phyloP scores from a whole-genome alignment of 1,140 invertebrate genomes.

The Stenopsyche tienmushanensis region DNA sequence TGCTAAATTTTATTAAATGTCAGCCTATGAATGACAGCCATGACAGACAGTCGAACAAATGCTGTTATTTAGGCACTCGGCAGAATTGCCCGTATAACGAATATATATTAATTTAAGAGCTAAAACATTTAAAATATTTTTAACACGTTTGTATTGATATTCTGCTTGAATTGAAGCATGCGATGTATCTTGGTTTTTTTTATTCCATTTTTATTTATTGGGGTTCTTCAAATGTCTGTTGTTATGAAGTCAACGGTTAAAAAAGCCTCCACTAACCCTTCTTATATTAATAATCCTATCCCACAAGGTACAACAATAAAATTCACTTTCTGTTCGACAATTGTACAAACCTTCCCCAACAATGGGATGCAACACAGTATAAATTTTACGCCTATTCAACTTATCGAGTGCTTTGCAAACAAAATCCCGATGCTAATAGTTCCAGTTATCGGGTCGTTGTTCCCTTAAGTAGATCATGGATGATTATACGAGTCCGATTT shows the following conservation, averaged over 20 bases:
- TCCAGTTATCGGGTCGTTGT: too few species aligned
- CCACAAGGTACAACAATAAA: constrained; percentile 28
- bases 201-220: constrained; percentile 37
- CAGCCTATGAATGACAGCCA: too few species aligned
- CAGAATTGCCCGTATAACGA: too few species aligned
- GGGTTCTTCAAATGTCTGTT: constrained; percentile 32
- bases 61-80: too few species aligned
- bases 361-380: constrained; percentile 36
- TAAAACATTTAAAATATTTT: not conserved
- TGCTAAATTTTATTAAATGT: too few species aligned
- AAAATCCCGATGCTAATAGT: not conserved
- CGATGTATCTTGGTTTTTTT: constrained; percentile 15
- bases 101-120: too few species aligned
- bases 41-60: too few species aligned
- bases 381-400: constrained; percentile 40
- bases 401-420: constrained; percentile 39
- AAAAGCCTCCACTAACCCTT: constrained; percentile 1
- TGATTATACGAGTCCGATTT: too few species aligned
- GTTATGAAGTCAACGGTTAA: constrained; percentile 15
- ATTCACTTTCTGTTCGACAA: constrained; percentile 20
- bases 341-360: constrained; percentile 25
- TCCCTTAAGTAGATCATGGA: too few species aligned
- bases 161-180: not conserved
- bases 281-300: constrained; percentile 15
- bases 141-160: not conserved